phyloP scores from a whole-genome alignment of 2,888 invertebrate species.

The Ceramica pisi region DNA sequence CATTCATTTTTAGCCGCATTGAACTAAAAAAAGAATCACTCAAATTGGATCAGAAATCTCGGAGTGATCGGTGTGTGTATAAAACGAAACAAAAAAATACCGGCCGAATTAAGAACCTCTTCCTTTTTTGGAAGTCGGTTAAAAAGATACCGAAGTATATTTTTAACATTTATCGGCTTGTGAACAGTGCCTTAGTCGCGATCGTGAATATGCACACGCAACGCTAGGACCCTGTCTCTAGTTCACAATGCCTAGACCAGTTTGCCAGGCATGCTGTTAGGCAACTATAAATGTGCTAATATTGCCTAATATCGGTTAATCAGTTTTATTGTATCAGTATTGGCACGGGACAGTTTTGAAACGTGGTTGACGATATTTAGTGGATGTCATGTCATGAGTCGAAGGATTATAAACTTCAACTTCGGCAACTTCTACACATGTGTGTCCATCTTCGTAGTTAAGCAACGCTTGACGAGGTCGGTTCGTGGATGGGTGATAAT shows the following conservation, averaged over 20 bases:
- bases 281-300: slow-evolving; percentile 59
- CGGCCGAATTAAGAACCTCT: too few relatives aligned
- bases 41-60: too few relatives aligned
- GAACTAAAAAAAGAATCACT: too few relatives aligned
- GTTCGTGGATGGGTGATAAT: too few relatives aligned
- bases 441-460: too few relatives aligned
- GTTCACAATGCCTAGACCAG: slow-evolving; percentile 69
- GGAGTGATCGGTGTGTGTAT: too few relatives aligned
- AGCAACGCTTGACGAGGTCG: too few relatives aligned
- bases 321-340: slow-evolving; percentile 43
- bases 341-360: slow-evolving; percentile 21
- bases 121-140: too few relatives aligned
- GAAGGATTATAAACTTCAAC: not conserved
- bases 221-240: slow-evolving; percentile 71
- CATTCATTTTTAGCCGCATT: too few relatives aligned
- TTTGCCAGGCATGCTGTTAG: slow-evolving; percentile 62
- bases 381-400: not conserved
- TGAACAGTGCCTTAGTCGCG: slow-evolving; percentile 27
- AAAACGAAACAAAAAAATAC: too few relatives aligned
- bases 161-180: not conserved
- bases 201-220: slow-evolving; percentile 73
- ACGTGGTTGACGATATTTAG: slow-evolving; percentile 16
- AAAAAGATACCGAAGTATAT: too few relatives aligned
- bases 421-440: too few relatives aligned
- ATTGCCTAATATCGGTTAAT: slow-evolving; percentile 61